Base-by-base conservation (phyloP, 2,113 vertebrate species). In the Phrynosoma blainvillii region DNA sequence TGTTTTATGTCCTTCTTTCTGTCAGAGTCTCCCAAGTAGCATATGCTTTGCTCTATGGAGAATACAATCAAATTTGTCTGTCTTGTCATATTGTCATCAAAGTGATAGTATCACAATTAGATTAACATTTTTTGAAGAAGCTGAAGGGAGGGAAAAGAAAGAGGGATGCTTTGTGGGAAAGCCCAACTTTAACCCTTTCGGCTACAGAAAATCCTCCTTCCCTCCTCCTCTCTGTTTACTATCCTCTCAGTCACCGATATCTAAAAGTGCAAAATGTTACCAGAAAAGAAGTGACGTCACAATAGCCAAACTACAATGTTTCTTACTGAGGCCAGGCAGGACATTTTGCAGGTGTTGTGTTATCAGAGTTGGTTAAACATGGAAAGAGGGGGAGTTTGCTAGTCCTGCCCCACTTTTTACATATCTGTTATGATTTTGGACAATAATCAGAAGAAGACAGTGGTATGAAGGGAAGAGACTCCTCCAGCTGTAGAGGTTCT, bases 41-140 rank as follows among this genome's bases (percentile, higher is more conserved):
- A 97, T 97, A 97, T 97, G 97, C 96, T 97, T 97, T 93, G 96
- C 97, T 98, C 98, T 97, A 96, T 97, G 95, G 98, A 98, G 97
- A 98, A 97, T 97, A 97, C 97, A 98, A 98, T 98, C 97, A 97
- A 98, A 98, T 98, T 97, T 98, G 96, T 98, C 97, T 98, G 98
- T 98, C 97, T 97, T 98, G 98, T 98, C 98, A 97, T 96, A 97
- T 98, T 97, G 97, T 97, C 97, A 97, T 98, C 98, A 98, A 98
- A 98, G 97, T 97, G 96, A 97, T 98, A 97, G 97, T 97, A 97
- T 97, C 97, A 98, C 97, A 97, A 98, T 98, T 98, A 98, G 97
- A 98, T 98, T 97, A 98, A 98, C 97, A 97, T 97, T 97, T 97
- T 97, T 96, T 96, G 97, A 97, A 97, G 96, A 96, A 96, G 95